Percentiles rank a stretch among this genome's conserved stretches.
phyloP scores from a whole-genome alignment of 2,888 invertebrate species.

The Heliconius charithonia region DNA sequence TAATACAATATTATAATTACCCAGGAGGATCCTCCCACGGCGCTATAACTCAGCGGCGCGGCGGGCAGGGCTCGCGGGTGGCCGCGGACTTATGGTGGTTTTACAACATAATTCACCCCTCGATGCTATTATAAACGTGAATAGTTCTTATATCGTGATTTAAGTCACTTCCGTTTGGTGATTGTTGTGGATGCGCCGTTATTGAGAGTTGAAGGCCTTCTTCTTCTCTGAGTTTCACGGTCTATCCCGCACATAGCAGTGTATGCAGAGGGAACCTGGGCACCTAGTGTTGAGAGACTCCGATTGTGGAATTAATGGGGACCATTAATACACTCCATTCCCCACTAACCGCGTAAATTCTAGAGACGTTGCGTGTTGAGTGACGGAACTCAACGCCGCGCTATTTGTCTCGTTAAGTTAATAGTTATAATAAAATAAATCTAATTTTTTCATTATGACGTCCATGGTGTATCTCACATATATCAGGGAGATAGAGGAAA shows the following conservation, averaged over 20 bases:
- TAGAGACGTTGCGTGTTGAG: not conserved
- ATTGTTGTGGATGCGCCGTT: conserved; percentile 24
- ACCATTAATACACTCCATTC: no score
- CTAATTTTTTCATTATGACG: no score
- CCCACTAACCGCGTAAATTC: no score
- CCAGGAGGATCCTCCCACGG: conserved; percentile 34
- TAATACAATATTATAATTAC: conserved; percentile 39
- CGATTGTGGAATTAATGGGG: no score
- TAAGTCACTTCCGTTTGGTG: conserved; percentile 58
- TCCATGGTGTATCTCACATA: no score
- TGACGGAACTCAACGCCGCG: not conserved
- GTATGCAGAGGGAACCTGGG: no score
- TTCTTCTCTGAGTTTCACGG: no score
- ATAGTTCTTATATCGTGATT: conserved; percentile 76
- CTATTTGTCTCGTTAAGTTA: not conserved
- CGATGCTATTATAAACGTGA: conserved; percentile 73
- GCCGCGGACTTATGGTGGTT: conserved; percentile 70
- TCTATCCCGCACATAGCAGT: no score
- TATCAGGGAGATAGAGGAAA: no score
- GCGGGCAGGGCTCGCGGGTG: conserved; percentile 62
- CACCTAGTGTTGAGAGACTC: no score
- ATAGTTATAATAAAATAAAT: not conserved
- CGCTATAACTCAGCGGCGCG: conserved; percentile 29
- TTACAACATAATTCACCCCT: conserved; percentile 76
- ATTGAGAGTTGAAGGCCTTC: not conserved